Evolutionary conservation across 2,113 vertebrate genomes (phyloP).

Genomic region (Damaliscus lunatus): DNA sequence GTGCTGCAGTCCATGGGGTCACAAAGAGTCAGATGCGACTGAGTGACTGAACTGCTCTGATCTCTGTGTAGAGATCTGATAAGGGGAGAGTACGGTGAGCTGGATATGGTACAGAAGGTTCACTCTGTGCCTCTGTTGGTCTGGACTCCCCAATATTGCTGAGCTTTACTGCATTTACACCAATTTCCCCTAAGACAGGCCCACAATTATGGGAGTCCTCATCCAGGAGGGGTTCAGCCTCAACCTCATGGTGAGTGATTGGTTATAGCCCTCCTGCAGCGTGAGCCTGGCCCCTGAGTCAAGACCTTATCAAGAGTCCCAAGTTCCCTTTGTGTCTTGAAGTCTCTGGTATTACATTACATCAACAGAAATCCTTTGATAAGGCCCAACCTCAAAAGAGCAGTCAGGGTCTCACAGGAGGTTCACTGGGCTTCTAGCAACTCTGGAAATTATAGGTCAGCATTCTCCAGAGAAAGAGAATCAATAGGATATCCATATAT

Average conservation of each 20-base stretch:
- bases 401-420: not conserved
- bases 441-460: not conserved
- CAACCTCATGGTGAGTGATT: not conserved
- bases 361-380: not conserved
- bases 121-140: not conserved
- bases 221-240: rapidly evolving
- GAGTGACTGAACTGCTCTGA: not conserved
- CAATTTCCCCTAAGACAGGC: not conserved
- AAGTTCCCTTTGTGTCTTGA: not conserved
- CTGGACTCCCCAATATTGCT: not conserved
- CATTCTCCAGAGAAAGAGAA: not conserved
- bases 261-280: rapidly evolving
- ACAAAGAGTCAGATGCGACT: not conserved
- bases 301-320: not conserved
- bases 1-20: not conserved
- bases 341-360: not conserved
- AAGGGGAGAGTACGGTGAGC: not conserved
- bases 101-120: not conserved
- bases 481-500: not conserved
- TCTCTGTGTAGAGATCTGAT: not conserved
- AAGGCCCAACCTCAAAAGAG: not conserved
- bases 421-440: not conserved
- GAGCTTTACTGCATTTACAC: not conserved
- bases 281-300: rapidly evolving
- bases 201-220: not conserved